A percentile compares a stretch with the other conserved stretches of the same genome.
Conservation (phyloP, 2,888 invertebrate genomes). For the Ernsta delagoae region DNA sequence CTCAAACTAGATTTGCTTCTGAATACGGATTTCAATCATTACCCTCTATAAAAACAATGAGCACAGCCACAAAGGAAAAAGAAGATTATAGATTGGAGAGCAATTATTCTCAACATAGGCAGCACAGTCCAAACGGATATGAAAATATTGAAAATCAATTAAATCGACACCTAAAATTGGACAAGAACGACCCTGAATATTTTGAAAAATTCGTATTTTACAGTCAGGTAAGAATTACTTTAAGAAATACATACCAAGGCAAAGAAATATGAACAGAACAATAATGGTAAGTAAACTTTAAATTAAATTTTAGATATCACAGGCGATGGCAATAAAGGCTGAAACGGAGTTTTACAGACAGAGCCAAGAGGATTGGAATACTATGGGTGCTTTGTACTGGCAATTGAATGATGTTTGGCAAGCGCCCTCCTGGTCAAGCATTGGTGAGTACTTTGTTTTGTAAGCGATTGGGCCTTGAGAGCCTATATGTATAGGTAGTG, state of each 20-base stretch:
- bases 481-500: no score
- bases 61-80: constrained; percentile 80
- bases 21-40: constrained; percentile 98
- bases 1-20: constrained; percentile 94
- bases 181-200: constrained; percentile 79
- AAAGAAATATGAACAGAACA: neutral
- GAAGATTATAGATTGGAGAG: constrained; percentile 83
- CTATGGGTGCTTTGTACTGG: constrained; percentile 99
- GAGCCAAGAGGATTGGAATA: constrained; percentile 82
- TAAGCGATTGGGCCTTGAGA: no score
- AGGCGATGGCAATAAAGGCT: constrained; percentile 94
- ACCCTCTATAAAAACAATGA: constrained; percentile 89
- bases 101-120: constrained; percentile 89
- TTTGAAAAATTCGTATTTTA: constrained; percentile 91
- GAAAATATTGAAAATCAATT: constrained; percentile 86
- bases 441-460: constrained; percentile 79
- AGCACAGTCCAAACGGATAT: constrained; percentile 93
- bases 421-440: constrained; percentile 97
- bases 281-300: no score
- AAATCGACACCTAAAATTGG: constrained; percentile 85
- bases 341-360: constrained; percentile 94
- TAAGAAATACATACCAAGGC: neutral
- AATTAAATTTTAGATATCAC: constrained; percentile 86
- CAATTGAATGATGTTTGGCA: constrained; percentile 99
- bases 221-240: constrained; percentile 88